Percentiles rank a stretch among this genome's conserved stretches.
phyloP scores from a whole-genome alignment of 2,797 vertebrate species.

The Microcaecilia unicolor region DNA sequence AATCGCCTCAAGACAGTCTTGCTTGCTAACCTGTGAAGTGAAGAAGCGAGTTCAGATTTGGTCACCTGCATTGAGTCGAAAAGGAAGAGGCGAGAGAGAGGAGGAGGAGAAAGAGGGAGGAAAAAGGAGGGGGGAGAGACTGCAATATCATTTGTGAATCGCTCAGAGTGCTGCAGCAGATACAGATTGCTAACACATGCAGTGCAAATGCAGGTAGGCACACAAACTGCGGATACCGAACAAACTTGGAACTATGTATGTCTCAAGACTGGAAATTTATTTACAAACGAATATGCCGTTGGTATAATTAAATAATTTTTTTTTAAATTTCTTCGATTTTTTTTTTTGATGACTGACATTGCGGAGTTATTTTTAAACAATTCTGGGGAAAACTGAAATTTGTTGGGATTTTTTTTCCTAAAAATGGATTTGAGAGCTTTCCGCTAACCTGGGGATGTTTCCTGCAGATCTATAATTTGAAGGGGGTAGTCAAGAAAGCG shows the following conservation, averaged over 20 bases:
- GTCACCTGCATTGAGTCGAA: slow-evolving; percentile 67
- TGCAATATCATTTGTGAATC: slow-evolving; percentile 93
- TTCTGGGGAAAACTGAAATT: slow-evolving; percentile 38
- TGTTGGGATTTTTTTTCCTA: slow-evolving; percentile 20
- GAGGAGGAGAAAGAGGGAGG: slow-evolving; percentile 30
- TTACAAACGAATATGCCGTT: too few relatives aligned
- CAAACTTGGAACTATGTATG: slow-evolving; percentile 52
- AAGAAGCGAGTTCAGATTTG: slow-evolving; percentile 70
- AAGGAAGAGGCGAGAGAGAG: slow-evolving; percentile 37
- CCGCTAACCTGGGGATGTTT: slow-evolving; percentile 22
- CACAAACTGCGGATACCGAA: slow-evolving; percentile 60
- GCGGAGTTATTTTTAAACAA: slow-evolving; percentile 56
- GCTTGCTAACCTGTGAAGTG: slow-evolving; percentile 66
- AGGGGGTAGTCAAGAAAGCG: slow-evolving; percentile 9
- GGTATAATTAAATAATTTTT: too few relatives aligned
- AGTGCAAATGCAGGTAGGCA: slow-evolving; percentile 83
- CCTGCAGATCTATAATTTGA: slow-evolving; percentile 32
- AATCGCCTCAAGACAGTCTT: slow-evolving; percentile 38
- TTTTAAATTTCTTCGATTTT: too few relatives aligned
- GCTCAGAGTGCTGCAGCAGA: slow-evolving; percentile 83
- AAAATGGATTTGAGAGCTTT: slow-evolving; percentile 44
- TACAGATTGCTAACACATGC: slow-evolving; percentile 78
- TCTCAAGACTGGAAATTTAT: background rate
- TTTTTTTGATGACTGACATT: slow-evolving; percentile 64
- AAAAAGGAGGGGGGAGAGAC: slow-evolving; percentile 52